A percentile compares a stretch with the other conserved stretches of the same genome.
Conservation (phyloP, 2,797 vertebrate species). For the Syngnathus rostellatus region DNA sequence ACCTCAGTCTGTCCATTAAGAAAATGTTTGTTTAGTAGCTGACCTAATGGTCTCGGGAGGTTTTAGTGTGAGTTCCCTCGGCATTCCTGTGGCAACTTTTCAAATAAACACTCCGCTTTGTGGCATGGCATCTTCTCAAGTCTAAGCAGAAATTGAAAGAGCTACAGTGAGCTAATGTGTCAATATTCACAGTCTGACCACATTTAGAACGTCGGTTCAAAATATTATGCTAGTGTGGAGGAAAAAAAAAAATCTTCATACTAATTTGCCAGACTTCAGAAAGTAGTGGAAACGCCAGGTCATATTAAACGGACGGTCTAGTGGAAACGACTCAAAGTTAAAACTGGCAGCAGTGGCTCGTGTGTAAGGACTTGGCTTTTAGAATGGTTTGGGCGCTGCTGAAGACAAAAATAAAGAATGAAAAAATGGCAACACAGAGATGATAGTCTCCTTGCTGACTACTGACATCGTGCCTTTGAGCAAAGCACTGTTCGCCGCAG, state of each 20-base stretch:
- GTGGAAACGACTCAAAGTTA: background rate
- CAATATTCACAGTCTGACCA: background rate
- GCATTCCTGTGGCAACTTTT: constrained; percentile 38
- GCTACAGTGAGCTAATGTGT: constrained; percentile 13
- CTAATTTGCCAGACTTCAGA: background rate
- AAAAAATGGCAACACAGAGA: background rate
- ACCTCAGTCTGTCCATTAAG: constrained; percentile 32
- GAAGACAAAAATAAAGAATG: background rate
- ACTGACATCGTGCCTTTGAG: background rate
- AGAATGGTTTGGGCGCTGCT: background rate
- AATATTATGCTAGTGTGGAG: constrained; percentile 10
- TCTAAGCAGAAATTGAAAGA: constrained; percentile 10
- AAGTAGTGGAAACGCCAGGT: background rate
- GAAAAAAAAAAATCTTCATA: constrained; percentile 1
- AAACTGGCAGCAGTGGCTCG: background rate
- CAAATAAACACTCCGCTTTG: constrained; percentile 25
- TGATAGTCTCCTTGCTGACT: background rate
- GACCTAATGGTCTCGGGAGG: constrained; percentile 12
- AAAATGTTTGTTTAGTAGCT: constrained; percentile 41
- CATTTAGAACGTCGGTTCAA: constrained; percentile 7
- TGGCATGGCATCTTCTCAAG: constrained; percentile 8
- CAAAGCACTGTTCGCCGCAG: background rate
- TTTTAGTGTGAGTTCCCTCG: constrained; percentile 33
- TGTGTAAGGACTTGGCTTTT: background rate
- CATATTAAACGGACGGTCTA: constrained; percentile 7